A percentile compares a stretch with the other conserved stretches of the same genome.
phyloP scores from a whole-genome alignment of 1,140 invertebrate genomes.

The Neotoxoptera formosana region DNA sequence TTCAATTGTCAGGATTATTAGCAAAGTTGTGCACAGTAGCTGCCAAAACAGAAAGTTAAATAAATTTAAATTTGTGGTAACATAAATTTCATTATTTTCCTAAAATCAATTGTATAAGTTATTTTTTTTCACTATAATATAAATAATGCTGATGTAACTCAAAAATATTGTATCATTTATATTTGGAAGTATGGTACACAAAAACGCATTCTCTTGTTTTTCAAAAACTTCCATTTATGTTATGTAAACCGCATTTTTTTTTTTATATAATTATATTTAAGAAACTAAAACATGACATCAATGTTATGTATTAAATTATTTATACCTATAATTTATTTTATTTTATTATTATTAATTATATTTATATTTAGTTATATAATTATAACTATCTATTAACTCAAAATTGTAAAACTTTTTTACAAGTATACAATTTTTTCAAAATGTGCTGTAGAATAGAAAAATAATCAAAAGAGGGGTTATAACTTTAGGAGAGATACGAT shows the following conservation, averaged over 20 bases:
- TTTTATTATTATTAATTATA: not conserved
- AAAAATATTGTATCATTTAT: no score
- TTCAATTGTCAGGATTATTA: conserved; percentile 90
- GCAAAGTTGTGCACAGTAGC: conserved; percentile 75
- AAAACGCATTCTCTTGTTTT: no score
- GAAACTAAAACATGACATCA: not conserved
- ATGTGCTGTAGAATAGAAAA: not conserved
- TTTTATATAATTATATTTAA: not conserved
- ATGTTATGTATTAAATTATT: not conserved
- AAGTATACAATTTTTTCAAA: no score
- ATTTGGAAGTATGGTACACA: no score
- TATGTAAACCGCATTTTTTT: not conserved
- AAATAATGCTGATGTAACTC: not conserved
- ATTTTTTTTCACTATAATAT: not conserved
- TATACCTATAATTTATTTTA: not conserved
- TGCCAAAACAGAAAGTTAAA: conserved; percentile 21
- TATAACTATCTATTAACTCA: no score
- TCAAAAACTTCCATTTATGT: no score
- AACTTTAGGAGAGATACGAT: not conserved
- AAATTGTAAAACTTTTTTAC: not conserved
- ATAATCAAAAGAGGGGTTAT: not conserved
- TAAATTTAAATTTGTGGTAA: not conserved
- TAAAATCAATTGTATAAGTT: not conserved
- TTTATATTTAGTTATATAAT: no score
- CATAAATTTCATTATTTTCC: not conserved